Conservation (phyloP, 2,113 vertebrate species). For the Baryphthengus martii region DNA sequence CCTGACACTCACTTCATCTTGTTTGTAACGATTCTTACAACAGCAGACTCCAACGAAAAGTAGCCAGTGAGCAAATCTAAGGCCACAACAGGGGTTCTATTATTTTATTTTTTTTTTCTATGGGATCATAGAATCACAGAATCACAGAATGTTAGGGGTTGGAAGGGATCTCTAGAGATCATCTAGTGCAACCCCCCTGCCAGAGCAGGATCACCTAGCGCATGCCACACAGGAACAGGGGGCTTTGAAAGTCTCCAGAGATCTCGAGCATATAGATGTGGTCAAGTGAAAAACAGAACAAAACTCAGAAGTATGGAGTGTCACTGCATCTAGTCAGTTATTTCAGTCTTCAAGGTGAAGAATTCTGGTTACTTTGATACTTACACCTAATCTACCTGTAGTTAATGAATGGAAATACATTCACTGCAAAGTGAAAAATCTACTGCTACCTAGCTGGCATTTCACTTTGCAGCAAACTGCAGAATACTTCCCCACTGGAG, state of each 20-base stretch:
- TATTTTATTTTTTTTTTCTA: background rate
- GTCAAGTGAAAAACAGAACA: background rate
- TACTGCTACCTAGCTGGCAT: background rate
- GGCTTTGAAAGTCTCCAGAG: no score
- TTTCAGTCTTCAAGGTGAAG: background rate
- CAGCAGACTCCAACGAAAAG: background rate
- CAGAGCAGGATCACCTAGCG: no score
- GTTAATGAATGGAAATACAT: background rate
- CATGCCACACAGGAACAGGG: no score
- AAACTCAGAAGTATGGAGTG: background rate
- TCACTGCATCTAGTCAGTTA: background rate
- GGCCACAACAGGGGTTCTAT: background rate
- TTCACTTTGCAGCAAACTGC: background rate
- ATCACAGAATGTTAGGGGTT: no score
- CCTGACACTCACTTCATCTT: background rate
- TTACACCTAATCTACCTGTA: background rate
- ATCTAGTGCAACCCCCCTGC: no score
- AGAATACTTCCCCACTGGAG: background rate
- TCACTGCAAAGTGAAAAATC: background rate
- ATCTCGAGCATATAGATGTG: background rate
- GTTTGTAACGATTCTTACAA: background rate
- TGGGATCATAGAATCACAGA: no score
- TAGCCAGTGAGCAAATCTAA: background rate
- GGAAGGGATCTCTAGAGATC: no score
- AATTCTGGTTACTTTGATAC: background rate